Base-by-base conservation (phyloP, 2,113 vertebrate species). In the Zosterops lateralis region DNA sequence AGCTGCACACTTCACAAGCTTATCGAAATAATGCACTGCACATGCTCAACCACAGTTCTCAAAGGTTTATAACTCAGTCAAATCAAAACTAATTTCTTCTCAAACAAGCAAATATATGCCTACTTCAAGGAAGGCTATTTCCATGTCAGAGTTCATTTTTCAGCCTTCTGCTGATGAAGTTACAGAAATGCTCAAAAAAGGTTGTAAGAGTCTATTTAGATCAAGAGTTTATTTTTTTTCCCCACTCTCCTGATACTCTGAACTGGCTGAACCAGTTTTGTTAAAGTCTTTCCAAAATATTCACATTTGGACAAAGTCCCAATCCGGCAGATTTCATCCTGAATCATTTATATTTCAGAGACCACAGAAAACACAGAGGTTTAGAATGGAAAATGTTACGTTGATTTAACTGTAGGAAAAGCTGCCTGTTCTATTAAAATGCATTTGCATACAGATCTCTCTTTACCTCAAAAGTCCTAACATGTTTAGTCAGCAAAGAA, bases 1-100 rank as follows among this genome's bases (percentile, higher is more conserved):
- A 92, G 87, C 92, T 64, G 53, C 82, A 94, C 87, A 83, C 90
- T 94, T 93, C 92, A 90, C 75, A 88, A 77, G 75, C 57, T 88
- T 92, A 93, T 78, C 0, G 0, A 92, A 95, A 93, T 92, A 92
- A 97, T 94, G 87, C 90, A 90, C 53, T 93, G 87, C 90, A 95
- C 94, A 84, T 95, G 93, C 92, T 80, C 87, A 94, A 32, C 72
- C 20, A 1, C 65, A 36, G 57, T 83, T 88, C 91, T 88, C 91
- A 75, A 90, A 93, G 82, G 84, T 83, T 95, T 95, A 34, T 74
- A 95, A 84, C 57, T 93, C 90, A 81, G 75, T 51, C 76, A 94
- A 95, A 97, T 97, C 93, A 95, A 81, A 97, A 92, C 53, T 88
- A 74, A 95, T 95, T 96, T 95, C 72, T 95, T 88, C 90, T 86